Evolutionary conservation across 2,888 invertebrate species (phyloP).

Genomic region (Mesorhabditis spiculigera): DNA sequence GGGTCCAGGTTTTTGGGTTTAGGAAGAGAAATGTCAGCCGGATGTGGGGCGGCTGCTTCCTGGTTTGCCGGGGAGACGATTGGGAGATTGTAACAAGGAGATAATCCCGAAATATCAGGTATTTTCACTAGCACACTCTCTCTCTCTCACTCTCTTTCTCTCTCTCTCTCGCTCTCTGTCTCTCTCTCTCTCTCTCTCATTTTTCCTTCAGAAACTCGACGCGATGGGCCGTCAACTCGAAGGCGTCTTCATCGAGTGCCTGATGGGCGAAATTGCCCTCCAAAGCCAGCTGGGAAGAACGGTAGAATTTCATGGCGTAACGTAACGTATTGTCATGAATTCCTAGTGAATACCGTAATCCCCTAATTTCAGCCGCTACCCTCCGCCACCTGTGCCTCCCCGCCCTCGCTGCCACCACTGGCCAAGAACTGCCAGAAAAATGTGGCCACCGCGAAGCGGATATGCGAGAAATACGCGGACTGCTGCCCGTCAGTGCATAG

Average conservation of each 20-base stretch:
- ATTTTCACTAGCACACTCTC: not conserved
- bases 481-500: not conserved
- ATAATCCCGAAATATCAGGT: slow-evolving; percentile 1
- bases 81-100: not conserved
- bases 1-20: not conserved
- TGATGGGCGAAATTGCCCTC: not conserved
- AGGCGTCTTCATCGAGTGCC: not conserved
- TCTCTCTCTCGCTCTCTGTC: too few species aligned
- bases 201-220: not conserved
- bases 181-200: too few species aligned
- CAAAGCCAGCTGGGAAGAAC: not conserved
- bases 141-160: too few species aligned
- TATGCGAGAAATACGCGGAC: not conserved
- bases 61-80: not conserved
- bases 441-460: not conserved
- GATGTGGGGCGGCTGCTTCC: not conserved
- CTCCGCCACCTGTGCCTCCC: not conserved
- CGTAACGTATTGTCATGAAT: too few species aligned
- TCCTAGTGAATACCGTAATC: too few species aligned
- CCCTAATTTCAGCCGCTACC: too few species aligned
- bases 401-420: not conserved
- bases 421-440: not conserved
- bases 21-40: not conserved
- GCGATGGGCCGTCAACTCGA: not conserved
- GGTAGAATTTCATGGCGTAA: not conserved